Conservation (phyloP, 1,140 invertebrate species). For the Venturia canescens region DNA sequence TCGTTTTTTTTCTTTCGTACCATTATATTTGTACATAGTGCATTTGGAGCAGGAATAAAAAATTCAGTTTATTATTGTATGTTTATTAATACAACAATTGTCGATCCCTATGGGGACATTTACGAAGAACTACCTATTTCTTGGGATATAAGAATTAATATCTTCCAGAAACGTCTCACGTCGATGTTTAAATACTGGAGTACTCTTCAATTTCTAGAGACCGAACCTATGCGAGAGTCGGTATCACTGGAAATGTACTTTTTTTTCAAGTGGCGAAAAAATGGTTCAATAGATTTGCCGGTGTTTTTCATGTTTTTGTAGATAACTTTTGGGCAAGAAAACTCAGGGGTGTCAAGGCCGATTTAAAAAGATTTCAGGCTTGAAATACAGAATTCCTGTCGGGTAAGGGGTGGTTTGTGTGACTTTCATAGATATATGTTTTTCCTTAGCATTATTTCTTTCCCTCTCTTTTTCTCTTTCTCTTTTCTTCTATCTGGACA, state of each 20-base stretch:
- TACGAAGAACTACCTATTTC: too few species aligned
- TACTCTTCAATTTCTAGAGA: too few species aligned
- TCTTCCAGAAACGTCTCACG: too few species aligned
- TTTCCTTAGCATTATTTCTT: background rate
- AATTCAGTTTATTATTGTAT: too few species aligned
- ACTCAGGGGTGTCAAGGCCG: background rate
- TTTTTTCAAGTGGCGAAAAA: background rate
- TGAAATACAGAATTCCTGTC: background rate
- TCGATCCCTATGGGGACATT: too few species aligned
- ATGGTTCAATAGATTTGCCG: background rate
- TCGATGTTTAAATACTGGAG: too few species aligned
- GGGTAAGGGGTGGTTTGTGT: background rate
- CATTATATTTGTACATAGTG: too few species aligned
- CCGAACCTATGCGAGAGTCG: too few species aligned
- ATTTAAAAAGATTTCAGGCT: background rate
- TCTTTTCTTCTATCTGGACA: background rate
- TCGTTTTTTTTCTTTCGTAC: too few species aligned
- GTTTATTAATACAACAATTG: too few species aligned
- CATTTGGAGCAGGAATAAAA: too few species aligned
- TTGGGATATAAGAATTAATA: too few species aligned
- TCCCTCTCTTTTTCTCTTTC: background rate
- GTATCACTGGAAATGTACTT: background rate
- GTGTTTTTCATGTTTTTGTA: background rate
- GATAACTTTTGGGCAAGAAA: background rate
- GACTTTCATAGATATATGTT: constrained; percentile 5